Percentiles rank a stretch among this genome's conserved stretches.
phyloP scores from a whole-genome alignment of 2,888 invertebrate genomes.

The Nomada goodeniana region DNA sequence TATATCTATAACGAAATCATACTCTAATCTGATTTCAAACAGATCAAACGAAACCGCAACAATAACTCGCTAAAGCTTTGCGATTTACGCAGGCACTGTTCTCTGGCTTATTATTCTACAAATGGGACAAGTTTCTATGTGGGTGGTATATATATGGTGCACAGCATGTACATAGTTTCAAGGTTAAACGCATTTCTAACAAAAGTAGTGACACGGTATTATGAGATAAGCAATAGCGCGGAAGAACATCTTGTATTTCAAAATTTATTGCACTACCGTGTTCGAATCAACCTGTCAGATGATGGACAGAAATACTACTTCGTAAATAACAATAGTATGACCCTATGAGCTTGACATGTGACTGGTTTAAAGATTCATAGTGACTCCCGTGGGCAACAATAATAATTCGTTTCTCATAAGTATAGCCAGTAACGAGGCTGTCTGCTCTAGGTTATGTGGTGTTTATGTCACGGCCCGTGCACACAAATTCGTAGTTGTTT shows the following conservation, averaged over 20 bases:
- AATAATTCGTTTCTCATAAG: constrained; percentile 36
- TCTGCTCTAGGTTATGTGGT: constrained; percentile 68
- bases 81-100: not conserved
- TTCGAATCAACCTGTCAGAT: constrained; percentile 5
- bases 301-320: constrained; percentile 28
- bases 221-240: constrained; percentile 8
- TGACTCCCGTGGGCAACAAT: constrained; percentile 46
- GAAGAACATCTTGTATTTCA: constrained; percentile 32
- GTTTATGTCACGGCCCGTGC: constrained; percentile 48
- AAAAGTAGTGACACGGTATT: constrained; percentile 12
- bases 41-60: not conserved
- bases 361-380: constrained; percentile 64
- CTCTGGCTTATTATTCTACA: not conserved
- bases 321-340: constrained; percentile 45
- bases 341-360: constrained; percentile 52
- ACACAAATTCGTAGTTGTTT: constrained; percentile 18
- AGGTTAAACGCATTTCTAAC: constrained; percentile 43
- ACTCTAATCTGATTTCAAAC: not conserved
- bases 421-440: constrained; percentile 14
- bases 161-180: constrained; percentile 20
- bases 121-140: not conserved
- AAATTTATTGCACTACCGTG: constrained; percentile 29
- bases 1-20: no score
- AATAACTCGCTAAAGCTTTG: not conserved
- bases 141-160: constrained; percentile 1